Evolutionary conservation across 2,888 invertebrate genomes (phyloP).

Genomic region (Resseliella maxima): DNA sequence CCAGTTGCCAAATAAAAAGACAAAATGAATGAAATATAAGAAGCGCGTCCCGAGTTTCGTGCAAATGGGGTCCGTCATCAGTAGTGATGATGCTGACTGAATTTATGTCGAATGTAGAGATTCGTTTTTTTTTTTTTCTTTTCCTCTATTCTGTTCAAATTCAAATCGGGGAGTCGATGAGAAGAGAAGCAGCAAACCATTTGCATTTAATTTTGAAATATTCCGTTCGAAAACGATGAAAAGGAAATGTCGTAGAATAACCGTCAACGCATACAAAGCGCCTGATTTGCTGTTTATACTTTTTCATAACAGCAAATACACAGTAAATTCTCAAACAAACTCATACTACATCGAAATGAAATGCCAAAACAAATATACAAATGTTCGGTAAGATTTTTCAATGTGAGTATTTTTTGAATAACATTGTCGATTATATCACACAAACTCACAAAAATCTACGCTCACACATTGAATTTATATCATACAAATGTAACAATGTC

Average conservation of each 20-base stretch:
- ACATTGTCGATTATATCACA: neutral
- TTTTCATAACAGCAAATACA: neutral
- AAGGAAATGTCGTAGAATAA: neutral
- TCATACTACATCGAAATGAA: neutral
- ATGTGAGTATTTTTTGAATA: neutral
- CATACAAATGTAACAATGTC: neutral
- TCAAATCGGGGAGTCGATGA: neutral
- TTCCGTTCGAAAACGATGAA: neutral
- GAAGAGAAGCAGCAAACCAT: neutral
- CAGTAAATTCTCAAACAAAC: neutral
- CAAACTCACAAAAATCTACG: neutral
- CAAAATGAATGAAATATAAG: neutral
- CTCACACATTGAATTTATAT: neutral
- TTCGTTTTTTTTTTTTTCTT: too few relatives aligned
- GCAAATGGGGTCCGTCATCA: neutral
- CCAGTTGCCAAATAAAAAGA: slow-evolving; percentile 54
- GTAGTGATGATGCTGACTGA: neutral
- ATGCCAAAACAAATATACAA: neutral
- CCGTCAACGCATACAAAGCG: neutral
- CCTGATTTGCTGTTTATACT: neutral
- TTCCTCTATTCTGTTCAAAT: too few relatives aligned
- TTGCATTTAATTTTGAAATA: slow-evolving; percentile 30
- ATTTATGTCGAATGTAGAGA: neutral
- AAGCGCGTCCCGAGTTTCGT: neutral
- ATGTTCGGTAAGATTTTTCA: neutral